Evolutionary conservation across 2,888 invertebrate species (phyloP).

Genomic region (Sarcophaga variegata): DNA sequence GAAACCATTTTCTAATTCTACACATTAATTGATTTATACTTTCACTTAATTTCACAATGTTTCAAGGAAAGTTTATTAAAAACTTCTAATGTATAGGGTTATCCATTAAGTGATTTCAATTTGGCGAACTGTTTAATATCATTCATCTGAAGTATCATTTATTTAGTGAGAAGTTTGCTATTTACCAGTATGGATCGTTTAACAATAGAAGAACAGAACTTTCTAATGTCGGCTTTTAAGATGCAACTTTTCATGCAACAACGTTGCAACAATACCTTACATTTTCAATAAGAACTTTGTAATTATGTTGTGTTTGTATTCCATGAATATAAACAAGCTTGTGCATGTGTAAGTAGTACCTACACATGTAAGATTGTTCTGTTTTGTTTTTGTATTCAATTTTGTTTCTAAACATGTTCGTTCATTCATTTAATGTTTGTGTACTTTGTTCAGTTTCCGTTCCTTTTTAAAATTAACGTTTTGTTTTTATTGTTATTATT

Average conservation of each 20-base stretch:
- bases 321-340: background rate
- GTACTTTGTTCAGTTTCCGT: slow-evolving; percentile 61
- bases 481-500: slow-evolving; percentile 20
- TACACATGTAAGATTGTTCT: background rate
- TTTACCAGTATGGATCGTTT: too few relatives aligned
- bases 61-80: too few relatives aligned
- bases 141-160: too few relatives aligned
- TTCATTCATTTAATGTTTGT: slow-evolving; percentile 45
- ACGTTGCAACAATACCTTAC: background rate
- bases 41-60: too few relatives aligned
- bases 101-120: too few relatives aligned
- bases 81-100: too few relatives aligned
- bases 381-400: slow-evolving; percentile 1
- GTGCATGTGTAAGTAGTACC: background rate
- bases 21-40: too few relatives aligned
- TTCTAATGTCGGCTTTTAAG: background rate
- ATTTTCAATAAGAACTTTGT: slow-evolving; percentile 3
- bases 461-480: slow-evolving; percentile 49
- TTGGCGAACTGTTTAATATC: too few relatives aligned
- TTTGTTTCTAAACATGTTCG: slow-evolving; percentile 41
- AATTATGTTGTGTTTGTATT: background rate
- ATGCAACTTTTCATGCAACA: slow-evolving; percentile 17
- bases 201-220: too few relatives aligned
- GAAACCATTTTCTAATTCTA: too few relatives aligned
- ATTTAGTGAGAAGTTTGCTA: too few relatives aligned